Evolutionary conservation across 2,797 vertebrate genomes (phyloP).

Genomic region (Rhinoraja longicauda): DNA sequence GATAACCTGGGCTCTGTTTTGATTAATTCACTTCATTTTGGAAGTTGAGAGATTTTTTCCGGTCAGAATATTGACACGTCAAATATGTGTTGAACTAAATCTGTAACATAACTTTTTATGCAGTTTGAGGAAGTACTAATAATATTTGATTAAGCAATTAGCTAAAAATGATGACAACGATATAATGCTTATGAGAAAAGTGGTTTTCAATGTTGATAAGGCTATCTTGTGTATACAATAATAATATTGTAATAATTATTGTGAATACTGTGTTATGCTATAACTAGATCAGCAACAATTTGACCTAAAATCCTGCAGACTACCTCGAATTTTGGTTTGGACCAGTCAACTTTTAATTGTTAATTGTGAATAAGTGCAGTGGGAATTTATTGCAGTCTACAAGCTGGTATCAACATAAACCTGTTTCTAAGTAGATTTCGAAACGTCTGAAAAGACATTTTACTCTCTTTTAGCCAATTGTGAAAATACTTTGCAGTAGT

Average conservation of each 20-base stretch:
- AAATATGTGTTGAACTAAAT: not conserved
- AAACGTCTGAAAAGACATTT: too few relatives aligned
- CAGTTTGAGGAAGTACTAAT: not conserved
- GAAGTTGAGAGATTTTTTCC: not conserved
- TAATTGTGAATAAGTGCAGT: not conserved
- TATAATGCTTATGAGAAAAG: too few relatives aligned
- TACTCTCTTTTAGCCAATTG: too few relatives aligned
- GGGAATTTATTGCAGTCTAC: slow-evolving; percentile 14
- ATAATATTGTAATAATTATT: too few relatives aligned
- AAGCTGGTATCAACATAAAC: not conserved
- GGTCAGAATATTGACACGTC: not conserved
- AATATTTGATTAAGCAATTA: not conserved
- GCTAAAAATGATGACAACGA: too few relatives aligned
- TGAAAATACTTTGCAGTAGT: too few relatives aligned
- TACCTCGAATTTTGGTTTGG: not conserved
- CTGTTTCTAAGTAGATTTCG: too few relatives aligned
- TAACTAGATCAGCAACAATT: not conserved
- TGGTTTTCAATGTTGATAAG: not conserved
- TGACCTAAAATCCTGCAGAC: not conserved
- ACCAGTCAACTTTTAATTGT: not conserved
- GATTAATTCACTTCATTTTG: not conserved
- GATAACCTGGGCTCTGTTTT: not conserved
- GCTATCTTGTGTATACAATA: not conserved
- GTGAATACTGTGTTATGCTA: not conserved
- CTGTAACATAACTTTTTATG: not conserved